phyloP scores from a whole-genome alignment of 2,113 vertebrate genomes.

The Pongo pygmaeus region DNA sequence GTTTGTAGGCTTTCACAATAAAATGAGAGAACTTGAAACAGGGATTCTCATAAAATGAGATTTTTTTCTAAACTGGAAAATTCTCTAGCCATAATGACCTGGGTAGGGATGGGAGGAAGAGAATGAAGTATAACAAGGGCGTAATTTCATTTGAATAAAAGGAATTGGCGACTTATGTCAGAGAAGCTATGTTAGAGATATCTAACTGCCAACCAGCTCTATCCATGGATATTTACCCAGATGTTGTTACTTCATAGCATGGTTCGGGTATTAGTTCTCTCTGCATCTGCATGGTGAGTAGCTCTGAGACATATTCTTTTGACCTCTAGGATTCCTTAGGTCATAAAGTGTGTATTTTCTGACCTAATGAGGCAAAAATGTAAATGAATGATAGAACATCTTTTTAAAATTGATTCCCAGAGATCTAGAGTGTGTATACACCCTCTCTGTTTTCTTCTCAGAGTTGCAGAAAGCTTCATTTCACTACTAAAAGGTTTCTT shows the following conservation, averaged over 20 bases:
- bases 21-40: background rate
- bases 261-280: background rate
- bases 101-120: too few relatives aligned
- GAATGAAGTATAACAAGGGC: background rate
- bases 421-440: background rate
- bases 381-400: constrained; percentile 15
- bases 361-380: background rate
- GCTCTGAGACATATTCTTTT: background rate
- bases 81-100: background rate
- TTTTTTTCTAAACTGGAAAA: background rate
- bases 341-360: constrained; percentile 24
- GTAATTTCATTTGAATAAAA: constrained; percentile 3
- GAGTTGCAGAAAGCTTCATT: background rate
- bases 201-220: background rate
- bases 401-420: constrained; percentile 6
- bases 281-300: background rate
- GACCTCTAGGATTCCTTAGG: background rate
- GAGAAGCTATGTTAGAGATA: background rate
- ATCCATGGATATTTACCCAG: background rate
- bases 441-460: background rate
- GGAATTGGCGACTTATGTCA: background rate
- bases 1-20: background rate
- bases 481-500: background rate
- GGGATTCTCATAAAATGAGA: background rate
- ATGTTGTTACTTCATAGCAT: background rate